Evolutionary conservation across 2,888 invertebrate species (phyloP).

Genomic region (Chymomyza amoena): DNA sequence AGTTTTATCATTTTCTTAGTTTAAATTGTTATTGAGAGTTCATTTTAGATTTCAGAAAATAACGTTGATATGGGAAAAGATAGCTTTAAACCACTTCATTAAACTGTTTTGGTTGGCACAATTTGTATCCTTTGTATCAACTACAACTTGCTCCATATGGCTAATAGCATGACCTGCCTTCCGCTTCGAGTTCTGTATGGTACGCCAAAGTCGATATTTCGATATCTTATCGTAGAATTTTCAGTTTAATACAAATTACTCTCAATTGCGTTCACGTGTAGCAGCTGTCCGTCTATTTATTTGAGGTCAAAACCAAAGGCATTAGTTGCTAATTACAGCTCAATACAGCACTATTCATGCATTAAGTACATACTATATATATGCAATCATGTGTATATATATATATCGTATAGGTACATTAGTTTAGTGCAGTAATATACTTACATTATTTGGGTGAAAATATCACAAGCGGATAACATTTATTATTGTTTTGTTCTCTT

Average conservation of each 20-base stretch:
- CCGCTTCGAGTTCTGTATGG: not conserved
- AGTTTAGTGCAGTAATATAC: not conserved
- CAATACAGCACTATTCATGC: constrained; percentile 12
- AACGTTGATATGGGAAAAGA: too few relatives aligned
- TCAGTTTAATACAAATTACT: constrained; percentile 25
- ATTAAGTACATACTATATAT: not conserved
- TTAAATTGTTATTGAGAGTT: too few relatives aligned
- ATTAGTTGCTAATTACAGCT: constrained; percentile 56
- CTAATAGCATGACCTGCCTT: not conserved
- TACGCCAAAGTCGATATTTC: not conserved
- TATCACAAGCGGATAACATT: too few relatives aligned
- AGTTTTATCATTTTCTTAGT: too few relatives aligned
- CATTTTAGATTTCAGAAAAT: too few relatives aligned
- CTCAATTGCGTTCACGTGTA: constrained; percentile 23
- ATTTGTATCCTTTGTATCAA: not conserved
- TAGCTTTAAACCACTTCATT: too few relatives aligned
- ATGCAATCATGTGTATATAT: not conserved
- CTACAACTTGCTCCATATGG: not conserved
- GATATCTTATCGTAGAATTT: constrained; percentile 13
- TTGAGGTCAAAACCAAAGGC: constrained; percentile 58
- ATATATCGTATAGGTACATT: not conserved
- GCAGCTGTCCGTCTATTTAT: constrained; percentile 7
- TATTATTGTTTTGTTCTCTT: too few relatives aligned
- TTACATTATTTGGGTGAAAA: not conserved
- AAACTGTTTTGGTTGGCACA: too few relatives aligned